A percentile compares a stretch with the other conserved stretches of the same genome.
Evolutionary conservation across 2,113 vertebrate species (phyloP).

Genomic region (Megatriorchis doriae): DNA sequence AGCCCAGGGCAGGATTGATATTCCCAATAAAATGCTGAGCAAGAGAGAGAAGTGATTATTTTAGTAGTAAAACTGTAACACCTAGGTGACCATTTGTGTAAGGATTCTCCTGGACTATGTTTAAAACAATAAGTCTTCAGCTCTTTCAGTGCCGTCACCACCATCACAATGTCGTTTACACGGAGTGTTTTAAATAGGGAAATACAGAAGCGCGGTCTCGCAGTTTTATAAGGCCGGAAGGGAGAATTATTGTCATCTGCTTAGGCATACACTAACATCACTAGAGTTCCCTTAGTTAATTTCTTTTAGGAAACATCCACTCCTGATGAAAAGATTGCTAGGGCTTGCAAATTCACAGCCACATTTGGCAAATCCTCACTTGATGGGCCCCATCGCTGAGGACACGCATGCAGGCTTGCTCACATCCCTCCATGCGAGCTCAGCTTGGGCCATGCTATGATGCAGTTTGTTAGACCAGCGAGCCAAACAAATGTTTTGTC

Average conservation of each 20-base stretch:
- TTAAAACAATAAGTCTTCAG: background rate
- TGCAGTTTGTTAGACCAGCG: background rate
- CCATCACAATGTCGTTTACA: accelerated
- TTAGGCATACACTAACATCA: background rate
- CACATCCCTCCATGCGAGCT: accelerated
- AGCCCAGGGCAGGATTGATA: background rate
- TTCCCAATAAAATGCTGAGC: background rate
- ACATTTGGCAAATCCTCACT: background rate
- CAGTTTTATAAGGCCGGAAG: background rate
- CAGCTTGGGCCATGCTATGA: background rate
- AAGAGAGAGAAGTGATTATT: background rate
- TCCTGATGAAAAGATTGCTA: background rate
- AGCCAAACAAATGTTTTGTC: background rate
- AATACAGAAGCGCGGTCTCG: background rate
- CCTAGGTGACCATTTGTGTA: background rate
- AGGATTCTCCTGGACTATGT: background rate
- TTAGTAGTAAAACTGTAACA: background rate
- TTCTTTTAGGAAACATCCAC: background rate
- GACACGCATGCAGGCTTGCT: background rate
- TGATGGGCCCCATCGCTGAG: accelerated
- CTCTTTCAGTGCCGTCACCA: background rate
- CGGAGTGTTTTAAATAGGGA: background rate
- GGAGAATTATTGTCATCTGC: background rate
- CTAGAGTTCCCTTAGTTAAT: background rate
- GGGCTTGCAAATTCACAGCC: background rate